Evolutionary conservation across 2,797 vertebrate genomes (phyloP).

Genomic region (Delichon dasypus): DNA sequence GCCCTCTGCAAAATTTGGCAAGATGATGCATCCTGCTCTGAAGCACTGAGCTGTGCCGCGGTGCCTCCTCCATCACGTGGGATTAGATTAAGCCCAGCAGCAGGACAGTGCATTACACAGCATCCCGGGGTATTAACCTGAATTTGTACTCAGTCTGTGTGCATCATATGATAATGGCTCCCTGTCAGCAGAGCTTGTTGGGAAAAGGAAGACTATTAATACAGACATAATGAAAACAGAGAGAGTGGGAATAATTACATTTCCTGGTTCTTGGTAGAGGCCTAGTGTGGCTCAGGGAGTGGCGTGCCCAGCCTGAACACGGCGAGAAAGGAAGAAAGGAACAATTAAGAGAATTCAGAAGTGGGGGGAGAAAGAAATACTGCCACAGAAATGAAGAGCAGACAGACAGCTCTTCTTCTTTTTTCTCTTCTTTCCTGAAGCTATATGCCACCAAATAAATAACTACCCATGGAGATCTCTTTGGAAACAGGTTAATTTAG

Average conservation of each 20-base stretch:
- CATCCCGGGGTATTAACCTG: neutral
- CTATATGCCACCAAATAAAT: neutral
- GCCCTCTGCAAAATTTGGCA: neutral
- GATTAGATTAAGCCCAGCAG: neutral
- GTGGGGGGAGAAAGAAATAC: neutral
- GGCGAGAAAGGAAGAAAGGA: neutral
- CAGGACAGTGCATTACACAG: neutral
- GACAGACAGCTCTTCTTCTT: neutral
- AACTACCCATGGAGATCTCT: neutral
- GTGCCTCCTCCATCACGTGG: neutral
- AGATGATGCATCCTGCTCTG: neutral
- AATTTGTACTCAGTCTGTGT: neutral
- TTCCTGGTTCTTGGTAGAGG: neutral
- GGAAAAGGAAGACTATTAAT: conserved; percentile 42
- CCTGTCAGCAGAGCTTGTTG: conserved; percentile 21
- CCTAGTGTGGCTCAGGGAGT: neutral
- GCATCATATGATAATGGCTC: conserved; percentile 29
- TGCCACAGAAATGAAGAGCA: neutral
- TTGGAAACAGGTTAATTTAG: neutral
- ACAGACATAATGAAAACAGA: conserved; percentile 24
- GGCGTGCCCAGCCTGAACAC: neutral
- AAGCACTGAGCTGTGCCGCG: neutral
- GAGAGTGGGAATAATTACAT: conserved; percentile 23
- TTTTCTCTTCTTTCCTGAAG: neutral
- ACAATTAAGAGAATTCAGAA: neutral